phyloP scores from a whole-genome alignment of 2,113 vertebrate genomes.

The Xerus inauris region DNA sequence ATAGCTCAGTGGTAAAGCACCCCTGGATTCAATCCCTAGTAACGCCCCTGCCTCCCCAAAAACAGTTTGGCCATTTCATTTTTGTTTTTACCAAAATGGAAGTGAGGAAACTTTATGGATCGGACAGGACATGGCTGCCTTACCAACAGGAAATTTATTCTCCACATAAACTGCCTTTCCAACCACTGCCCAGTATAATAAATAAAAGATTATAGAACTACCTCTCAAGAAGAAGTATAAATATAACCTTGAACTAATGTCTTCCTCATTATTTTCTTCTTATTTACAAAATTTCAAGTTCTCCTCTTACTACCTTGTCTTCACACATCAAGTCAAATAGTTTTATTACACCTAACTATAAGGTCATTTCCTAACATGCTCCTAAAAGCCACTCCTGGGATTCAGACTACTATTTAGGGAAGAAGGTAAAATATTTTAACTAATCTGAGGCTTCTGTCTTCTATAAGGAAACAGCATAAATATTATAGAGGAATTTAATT shows the following conservation, averaged over 20 bases:
- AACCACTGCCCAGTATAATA: not conserved
- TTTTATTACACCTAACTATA: not conserved
- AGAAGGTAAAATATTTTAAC: constrained; percentile 36
- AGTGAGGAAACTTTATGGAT: constrained; percentile 8
- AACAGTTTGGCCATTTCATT: constrained; percentile 42
- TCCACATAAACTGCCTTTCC: not conserved
- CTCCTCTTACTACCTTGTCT: not conserved
- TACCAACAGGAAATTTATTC: constrained; percentile 4
- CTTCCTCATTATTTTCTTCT: constrained; percentile 24
- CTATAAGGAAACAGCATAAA: constrained; percentile 2
- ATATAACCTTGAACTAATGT: not conserved
- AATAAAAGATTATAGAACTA: not conserved
- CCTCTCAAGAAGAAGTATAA: not conserved
- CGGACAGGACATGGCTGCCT: not conserved
- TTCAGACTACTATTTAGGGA: constrained; percentile 26
- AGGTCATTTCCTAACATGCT: constrained; percentile 12
- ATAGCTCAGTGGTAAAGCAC: too few species aligned
- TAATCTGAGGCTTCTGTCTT: not conserved
- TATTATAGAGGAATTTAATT: constrained; percentile 30
- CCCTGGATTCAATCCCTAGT: too few species aligned
- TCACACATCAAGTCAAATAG: constrained; percentile 44
- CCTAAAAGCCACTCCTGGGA: not conserved
- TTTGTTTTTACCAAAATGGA: constrained; percentile 46
- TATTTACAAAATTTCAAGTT: not conserved
- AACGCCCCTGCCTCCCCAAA: too few species aligned